Conservation (phyloP, 2,113 vertebrate genomes). For the Columba livia region DNA sequence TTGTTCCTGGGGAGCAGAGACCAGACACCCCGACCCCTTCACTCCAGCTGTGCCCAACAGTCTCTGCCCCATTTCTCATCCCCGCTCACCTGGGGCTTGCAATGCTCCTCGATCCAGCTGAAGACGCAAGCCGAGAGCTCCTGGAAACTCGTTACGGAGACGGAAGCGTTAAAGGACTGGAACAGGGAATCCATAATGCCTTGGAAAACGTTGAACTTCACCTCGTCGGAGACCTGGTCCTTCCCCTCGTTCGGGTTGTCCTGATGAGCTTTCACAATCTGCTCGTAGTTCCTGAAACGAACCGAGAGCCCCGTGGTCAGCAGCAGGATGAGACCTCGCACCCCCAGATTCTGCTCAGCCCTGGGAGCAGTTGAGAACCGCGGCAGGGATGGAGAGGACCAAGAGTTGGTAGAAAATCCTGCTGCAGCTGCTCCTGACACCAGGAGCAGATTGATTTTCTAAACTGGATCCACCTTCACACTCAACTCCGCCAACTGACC, state of each 20-base stretch:
- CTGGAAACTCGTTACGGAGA: slow-evolving; percentile 92
- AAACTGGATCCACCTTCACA: no score
- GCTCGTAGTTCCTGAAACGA: slow-evolving; percentile 92
- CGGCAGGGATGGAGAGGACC: not conserved
- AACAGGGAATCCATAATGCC: slow-evolving; percentile 97
- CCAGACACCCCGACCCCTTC: no score
- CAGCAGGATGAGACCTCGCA: not conserved
- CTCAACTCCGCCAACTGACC: not conserved
- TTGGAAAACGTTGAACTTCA: slow-evolving; percentile 97
- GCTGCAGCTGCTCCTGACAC: not conserved
- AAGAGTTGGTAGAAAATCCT: not conserved
- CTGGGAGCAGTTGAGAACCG: not conserved
- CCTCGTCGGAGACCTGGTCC: slow-evolving; percentile 92
- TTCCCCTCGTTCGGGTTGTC: slow-evolving; percentile 91
- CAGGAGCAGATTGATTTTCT: not conserved
- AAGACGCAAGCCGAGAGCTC: slow-evolving; percentile 96
- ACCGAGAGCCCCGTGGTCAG: accelerated
- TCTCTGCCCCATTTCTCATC: not conserved
- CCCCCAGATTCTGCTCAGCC: not conserved
- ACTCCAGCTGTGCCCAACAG: accelerated
- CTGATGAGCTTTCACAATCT: slow-evolving; percentile 97
- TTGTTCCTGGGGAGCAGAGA: no score
- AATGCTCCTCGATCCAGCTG: slow-evolving; percentile 98
- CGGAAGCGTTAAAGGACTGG: slow-evolving; percentile 90
- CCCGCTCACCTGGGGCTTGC: slow-evolving; percentile 90